A percentile compares a stretch with the other conserved stretches of the same genome.
Conservation (phyloP, 2,113 vertebrate genomes). For the Heliornis fulica region DNA sequence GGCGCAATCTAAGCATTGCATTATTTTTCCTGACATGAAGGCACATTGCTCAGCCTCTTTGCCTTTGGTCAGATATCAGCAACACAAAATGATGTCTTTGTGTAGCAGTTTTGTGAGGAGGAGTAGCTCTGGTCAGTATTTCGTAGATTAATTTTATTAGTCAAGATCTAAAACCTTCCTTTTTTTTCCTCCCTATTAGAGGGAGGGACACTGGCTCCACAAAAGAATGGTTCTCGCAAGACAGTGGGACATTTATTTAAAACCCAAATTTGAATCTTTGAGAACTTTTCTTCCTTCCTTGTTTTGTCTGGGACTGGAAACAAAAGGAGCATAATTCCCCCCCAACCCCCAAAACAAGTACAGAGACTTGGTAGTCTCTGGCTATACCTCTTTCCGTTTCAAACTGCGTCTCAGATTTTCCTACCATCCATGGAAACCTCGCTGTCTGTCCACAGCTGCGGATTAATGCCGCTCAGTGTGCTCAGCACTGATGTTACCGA, state of each 20-base stretch:
- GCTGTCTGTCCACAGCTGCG: background rate
- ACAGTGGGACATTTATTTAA: constrained; percentile 29
- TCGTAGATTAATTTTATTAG: constrained; percentile 19
- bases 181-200: background rate
- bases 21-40: constrained; percentile 48
- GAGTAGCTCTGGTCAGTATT: constrained; percentile 16
- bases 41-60: constrained; percentile 26
- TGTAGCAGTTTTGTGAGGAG: background rate
- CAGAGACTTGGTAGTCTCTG: background rate
- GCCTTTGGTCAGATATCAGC: constrained; percentile 43
- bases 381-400: background rate
- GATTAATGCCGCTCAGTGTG: background rate
- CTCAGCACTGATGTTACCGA: background rate
- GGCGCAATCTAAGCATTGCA: constrained; percentile 35
- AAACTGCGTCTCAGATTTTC: background rate
- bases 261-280: background rate
- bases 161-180: constrained; percentile 22
- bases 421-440: background rate
- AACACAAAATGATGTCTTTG: constrained; percentile 45
- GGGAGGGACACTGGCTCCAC: background rate
- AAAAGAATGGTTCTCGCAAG: background rate
- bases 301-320: constrained; percentile 13
- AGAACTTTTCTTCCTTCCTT: constrained; percentile 25
- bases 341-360: background rate
- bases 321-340: background rate